Evolutionary conservation across 2,888 invertebrate genomes (phyloP), one percentile per base, ranked within the genome.

Genomic region (Encarsia formosa): DNA sequence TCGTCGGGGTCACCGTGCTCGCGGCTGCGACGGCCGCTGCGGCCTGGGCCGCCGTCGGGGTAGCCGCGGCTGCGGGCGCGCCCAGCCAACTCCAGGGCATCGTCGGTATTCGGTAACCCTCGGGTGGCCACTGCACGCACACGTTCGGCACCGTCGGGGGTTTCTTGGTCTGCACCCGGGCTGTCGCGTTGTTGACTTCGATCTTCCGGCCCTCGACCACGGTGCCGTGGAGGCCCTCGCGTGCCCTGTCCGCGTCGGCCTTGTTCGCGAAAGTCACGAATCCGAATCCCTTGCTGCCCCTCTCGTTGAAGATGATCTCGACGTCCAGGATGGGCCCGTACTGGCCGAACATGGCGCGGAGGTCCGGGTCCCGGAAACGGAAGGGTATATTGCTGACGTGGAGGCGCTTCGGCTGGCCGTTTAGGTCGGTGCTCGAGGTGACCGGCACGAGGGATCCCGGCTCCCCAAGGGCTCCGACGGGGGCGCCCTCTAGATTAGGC

Each of bases 231-330:
- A 99, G 92, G 88, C 96, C 94, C 88, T 96, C 96, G 87, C 98
- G 94, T 90, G 99, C 98, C 87, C 93, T 91, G 88, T 98, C 98
- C 83, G 98, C 98, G 86, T 99, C 98, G 86, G 90, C 91, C 87
- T 94, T 94, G 90, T 93, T 95, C 88, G 96, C 96, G 93, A 99
- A 99, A 88, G 98, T 99, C 88, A 99, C 98, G 92, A 99, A 99
- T 90, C 98, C 98, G 90, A 99, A 99, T 87, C 99, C 99, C 98
- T 99, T 99, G 69, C 97, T 97, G 78, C 98, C 99, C 67, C 98
- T 85, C 81, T 99, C 98, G 80, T 99, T 99, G 85, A 98, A 99
- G 78, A 98, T 98, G 73, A 98, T 99, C 86, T 99, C 98, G 78
- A 97, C 98, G 81, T 98, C 98, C 77, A 97, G 85, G 76, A 99